Percentiles rank a stretch among this genome's conserved stretches.
These are phyloP conservation scores for Drosophila pallidifrons DNA, from an alignment of 1,140 invertebrate species.

Conservation along the genomic window DNA sequence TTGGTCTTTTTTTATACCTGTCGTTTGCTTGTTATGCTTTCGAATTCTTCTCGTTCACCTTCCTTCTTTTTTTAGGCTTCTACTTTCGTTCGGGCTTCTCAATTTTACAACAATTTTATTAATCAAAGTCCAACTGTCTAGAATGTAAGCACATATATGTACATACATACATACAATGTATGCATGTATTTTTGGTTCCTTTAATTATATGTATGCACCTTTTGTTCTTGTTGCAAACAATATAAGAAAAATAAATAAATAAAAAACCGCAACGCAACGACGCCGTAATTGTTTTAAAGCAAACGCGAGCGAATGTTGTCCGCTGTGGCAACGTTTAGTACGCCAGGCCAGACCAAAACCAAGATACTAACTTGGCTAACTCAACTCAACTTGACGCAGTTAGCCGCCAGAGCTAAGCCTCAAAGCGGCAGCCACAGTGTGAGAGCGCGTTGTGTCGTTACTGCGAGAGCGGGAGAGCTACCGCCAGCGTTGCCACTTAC, in stretches of 20 bases:
- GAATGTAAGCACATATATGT: neutral
- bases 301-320: slow-evolving; percentile 74
- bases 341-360: slow-evolving; percentile 63
- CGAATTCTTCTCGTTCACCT: slow-evolving; percentile 57
- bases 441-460: neutral
- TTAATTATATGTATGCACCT: slow-evolving; percentile 30
- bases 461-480: slow-evolving; percentile 17
- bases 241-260: slow-evolving; percentile 53
- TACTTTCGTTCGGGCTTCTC: slow-evolving; percentile 44
- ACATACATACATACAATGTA: neutral
- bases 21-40: slow-evolving; percentile 63
- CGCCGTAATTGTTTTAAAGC: slow-evolving; percentile 51
- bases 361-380: slow-evolving; percentile 69
- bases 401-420: slow-evolving; percentile 68
- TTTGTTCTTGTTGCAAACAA: slow-evolving; percentile 30
- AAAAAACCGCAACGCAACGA: slow-evolving; percentile 46
- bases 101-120: slow-evolving; percentile 45
- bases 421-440: slow-evolving; percentile 26
- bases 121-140: slow-evolving; percentile 21
- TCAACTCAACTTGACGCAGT: slow-evolving; percentile 52
- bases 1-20: slow-evolving; percentile 59
- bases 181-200: slow-evolving; percentile 9
- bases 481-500: slow-evolving; percentile 31
- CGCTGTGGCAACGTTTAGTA: slow-evolving; percentile 63
- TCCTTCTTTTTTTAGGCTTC: slow-evolving; percentile 50